Evolutionary conservation across 2,113 vertebrate genomes (phyloP).

Genomic region (Amazona vittata): DNA sequence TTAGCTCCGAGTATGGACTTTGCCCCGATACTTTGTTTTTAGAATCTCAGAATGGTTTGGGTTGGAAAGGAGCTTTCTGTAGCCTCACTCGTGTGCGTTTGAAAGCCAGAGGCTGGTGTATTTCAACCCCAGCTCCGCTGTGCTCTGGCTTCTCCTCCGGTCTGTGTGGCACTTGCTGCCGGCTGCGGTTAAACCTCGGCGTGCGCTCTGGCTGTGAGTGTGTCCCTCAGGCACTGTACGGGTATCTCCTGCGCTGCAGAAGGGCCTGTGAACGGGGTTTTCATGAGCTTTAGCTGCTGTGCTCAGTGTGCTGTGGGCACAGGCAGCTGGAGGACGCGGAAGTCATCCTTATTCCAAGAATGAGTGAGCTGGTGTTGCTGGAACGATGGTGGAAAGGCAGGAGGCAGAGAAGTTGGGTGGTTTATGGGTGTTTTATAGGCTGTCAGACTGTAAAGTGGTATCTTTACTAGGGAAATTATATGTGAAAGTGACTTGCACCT

Average conservation of each 20-base stretch:
- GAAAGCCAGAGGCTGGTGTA: accelerated
- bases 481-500: accelerated
- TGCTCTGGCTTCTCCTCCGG: accelerated
- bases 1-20: background rate
- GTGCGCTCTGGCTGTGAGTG: background rate
- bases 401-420: background rate
- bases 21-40: background rate
- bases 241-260: accelerated
- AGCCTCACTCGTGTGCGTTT: background rate
- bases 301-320: accelerated
- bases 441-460: background rate
- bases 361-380: background rate
- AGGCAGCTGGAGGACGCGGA: background rate
- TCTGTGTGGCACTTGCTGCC: background rate
- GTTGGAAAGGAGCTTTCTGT: background rate
- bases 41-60: background rate
- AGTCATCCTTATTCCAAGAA: background rate
- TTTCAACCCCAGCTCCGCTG: accelerated
- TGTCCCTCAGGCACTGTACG: accelerated
- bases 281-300: background rate
- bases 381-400: background rate
- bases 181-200: background rate
- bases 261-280: background rate
- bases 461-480: background rate
- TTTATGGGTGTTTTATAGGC: background rate